Percentiles rank a stretch among this genome's conserved stretches.
Conservation (phyloP, 2,797 vertebrate genomes). For the Lerista edwardsae region DNA sequence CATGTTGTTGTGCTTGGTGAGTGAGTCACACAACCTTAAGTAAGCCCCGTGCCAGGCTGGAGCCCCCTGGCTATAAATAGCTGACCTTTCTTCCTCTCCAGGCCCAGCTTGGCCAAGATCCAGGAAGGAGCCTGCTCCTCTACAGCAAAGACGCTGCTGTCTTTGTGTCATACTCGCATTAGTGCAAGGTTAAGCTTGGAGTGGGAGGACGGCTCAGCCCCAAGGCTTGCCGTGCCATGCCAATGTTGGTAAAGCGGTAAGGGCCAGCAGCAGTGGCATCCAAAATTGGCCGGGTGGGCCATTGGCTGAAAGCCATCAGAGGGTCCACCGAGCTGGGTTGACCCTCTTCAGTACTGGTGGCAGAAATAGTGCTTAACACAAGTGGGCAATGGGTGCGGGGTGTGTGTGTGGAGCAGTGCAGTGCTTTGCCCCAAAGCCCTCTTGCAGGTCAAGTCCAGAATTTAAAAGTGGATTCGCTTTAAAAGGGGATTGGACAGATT, state of each 20-base stretch:
- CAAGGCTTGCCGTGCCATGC: background rate
- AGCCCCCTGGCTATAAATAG: slow-evolving; percentile 38
- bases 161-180: background rate
- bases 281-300: no score
- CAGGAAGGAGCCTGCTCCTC: background rate
- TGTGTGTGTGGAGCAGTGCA: no score
- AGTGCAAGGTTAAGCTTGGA: background rate
- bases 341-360: no score
- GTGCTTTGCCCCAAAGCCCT: no score
- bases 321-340: no score
- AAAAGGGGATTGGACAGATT: no score
- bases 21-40: slow-evolving; percentile 31
- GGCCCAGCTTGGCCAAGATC: slow-evolving; percentile 14
- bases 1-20: slow-evolving; percentile 8
- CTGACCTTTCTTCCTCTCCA: slow-evolving; percentile 31
- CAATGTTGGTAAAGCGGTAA: background rate
- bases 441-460: no score
- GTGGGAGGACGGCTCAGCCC: background rate
- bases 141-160: background rate
- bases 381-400: no score
- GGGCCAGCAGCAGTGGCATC: background rate
- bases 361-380: no score
- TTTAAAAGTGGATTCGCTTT: no score
- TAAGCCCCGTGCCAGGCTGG: slow-evolving; percentile 26
- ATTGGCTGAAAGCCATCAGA: no score